Evolutionary conservation across 2,797 vertebrate species (phyloP), one percentile per base, ranked within the genome.

Genomic region (Sorex maritimensis): DNA sequence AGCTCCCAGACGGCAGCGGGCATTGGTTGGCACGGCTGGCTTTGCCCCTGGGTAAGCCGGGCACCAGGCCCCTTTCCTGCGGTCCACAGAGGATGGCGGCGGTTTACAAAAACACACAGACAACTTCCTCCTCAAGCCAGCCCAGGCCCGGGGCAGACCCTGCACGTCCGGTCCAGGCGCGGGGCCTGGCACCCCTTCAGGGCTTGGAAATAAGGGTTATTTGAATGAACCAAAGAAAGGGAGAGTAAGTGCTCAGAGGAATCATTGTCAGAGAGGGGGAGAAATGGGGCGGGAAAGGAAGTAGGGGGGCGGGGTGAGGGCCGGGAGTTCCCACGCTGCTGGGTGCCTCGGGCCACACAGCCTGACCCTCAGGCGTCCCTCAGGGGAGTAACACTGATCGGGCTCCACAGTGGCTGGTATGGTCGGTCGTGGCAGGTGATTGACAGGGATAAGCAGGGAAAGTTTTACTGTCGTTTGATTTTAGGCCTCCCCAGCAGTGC

Each of bases 341-440:
- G 0, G 1, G 5, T 65, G 0, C 0, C 49, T 46, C 2, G 67
- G 30, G 68, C 28, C 0, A 2, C 23, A 0, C 0, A 0, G 38
- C 13, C 2, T 26, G 24, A 86, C 28, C 10, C 0, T 0, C 0
- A 24, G 19, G 2, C 63, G 67, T 30, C 87, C n/a, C 77, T 24
- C 61, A 24, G 19, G 21, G 24, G 24, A 65, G 24, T 5, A 65
- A 21, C 13, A 58, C 19, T 58, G 55, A 21, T 7, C 13, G 55
- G 55, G 11, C 55, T 21, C 13, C 13, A 10, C 55, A 58, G 55
- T 58, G 52, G 14, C 52, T 15, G 52, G 17, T 14, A 34, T 34
- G 34, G 17, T 55, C 13, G 17, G 52, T 55, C 52, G 3, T 21
- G 58, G 21, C 15, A 4, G 58, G 58, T 61, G 58, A 61, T 61